These are phyloP conservation scores for Oxygymnocypris stewartii DNA, from an alignment of 2,113 vertebrate genomes.

Conservation along the genomic window DNA sequence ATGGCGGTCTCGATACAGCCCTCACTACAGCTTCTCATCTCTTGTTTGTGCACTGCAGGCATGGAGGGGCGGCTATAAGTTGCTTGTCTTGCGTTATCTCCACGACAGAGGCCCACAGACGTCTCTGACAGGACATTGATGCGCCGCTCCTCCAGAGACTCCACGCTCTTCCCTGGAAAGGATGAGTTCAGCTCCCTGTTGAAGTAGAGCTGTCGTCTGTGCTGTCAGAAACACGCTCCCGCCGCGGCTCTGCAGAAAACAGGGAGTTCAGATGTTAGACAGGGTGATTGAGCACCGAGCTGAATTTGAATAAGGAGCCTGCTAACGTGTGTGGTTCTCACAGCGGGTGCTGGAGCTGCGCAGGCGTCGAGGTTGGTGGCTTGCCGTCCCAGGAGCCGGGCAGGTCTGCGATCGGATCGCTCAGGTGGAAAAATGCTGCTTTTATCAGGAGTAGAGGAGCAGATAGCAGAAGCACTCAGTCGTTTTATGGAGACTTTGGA, in stretches of 20 bases:
- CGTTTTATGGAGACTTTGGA: constrained; percentile 57
- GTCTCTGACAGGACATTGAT: constrained; percentile 70
- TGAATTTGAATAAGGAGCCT: constrained; percentile 57
- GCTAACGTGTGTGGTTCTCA: background rate
- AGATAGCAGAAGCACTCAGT: constrained; percentile 52
- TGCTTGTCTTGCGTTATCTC: constrained; percentile 66
- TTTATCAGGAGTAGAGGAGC: constrained; percentile 63
- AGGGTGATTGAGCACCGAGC: constrained; percentile 64
- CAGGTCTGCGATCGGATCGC: constrained; percentile 59
- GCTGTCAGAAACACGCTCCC: constrained; percentile 59
- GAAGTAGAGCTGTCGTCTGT: constrained; percentile 65
- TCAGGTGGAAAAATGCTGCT: constrained; percentile 59
- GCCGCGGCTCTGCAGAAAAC: constrained; percentile 1
- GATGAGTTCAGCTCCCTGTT: constrained; percentile 67
- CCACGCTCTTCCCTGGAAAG: constrained; percentile 60
- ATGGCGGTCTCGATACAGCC: constrained; percentile 36
- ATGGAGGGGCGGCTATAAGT: constrained; percentile 42
- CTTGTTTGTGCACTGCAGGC: constrained; percentile 48
- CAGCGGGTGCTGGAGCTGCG: background rate
- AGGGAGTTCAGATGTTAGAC: constrained; percentile 65
- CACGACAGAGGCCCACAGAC: constrained; percentile 53
- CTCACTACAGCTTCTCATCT: constrained; percentile 52
- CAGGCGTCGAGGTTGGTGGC: constrained; percentile 38
- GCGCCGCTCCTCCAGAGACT: constrained; percentile 54
- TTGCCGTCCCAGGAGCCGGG: constrained; percentile 44